phyloP scores from a whole-genome alignment of 2,113 vertebrate genomes.

The Onychostoma macrolepis region DNA sequence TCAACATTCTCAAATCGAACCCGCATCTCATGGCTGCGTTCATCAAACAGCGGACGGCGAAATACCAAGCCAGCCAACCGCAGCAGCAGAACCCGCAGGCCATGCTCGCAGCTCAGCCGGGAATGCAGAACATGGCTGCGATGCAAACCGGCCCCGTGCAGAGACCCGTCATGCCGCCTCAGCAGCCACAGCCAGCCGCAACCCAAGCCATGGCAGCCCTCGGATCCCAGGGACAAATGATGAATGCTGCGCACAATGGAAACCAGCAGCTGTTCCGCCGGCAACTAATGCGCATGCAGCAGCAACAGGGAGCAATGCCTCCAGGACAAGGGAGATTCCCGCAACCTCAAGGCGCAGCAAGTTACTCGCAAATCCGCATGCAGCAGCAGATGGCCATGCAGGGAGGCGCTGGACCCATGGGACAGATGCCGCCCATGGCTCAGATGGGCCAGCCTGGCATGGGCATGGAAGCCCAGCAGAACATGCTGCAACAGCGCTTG shows the following conservation, averaged over 20 bases:
- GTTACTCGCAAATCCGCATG: conserved; percentile 88
- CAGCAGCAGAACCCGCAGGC: conserved; percentile 83
- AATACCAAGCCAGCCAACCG: conserved; percentile 93
- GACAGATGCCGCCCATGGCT: conserved; percentile 86
- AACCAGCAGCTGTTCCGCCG: conserved; percentile 86
- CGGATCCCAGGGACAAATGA: conserved; percentile 86
- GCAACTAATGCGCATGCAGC: conserved; percentile 79
- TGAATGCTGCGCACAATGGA: conserved; percentile 85
- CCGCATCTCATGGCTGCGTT: conserved; percentile 98
- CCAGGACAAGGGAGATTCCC: conserved; percentile 86
- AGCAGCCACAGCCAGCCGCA: conserved; percentile 76
- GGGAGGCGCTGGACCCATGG: conserved; percentile 83
- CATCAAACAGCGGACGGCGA: conserved; percentile 97
- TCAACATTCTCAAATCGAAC: conserved; percentile 97
- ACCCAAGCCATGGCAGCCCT: conserved; percentile 81
- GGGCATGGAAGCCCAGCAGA: conserved; percentile 84
- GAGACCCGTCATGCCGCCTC: conserved; percentile 84
- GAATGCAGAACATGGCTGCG: conserved; percentile 85
- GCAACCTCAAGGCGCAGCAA: conserved; percentile 78
- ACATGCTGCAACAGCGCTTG: conserved; percentile 78
- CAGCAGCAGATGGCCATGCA: conserved; percentile 92
- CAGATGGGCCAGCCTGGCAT: conserved; percentile 88
- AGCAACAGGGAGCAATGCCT: conserved; percentile 76
- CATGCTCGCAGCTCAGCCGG: conserved; percentile 77
- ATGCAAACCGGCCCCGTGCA: conserved; percentile 76